Base-by-base conservation (phyloP, 2,113 vertebrate genomes). In the Saccopteryx leptura region DNA sequence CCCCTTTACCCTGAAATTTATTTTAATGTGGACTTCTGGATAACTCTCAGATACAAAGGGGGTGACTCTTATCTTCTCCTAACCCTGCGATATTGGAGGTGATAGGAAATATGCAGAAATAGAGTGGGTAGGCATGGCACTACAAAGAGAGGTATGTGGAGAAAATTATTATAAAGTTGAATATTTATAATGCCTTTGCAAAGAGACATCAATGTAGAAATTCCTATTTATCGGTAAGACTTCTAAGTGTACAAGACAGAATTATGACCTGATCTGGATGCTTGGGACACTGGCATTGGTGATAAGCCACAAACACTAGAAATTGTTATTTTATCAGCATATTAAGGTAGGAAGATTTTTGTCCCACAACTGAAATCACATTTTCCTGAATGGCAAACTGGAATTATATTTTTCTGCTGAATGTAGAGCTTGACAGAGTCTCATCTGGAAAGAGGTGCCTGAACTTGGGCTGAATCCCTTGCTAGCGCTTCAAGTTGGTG, bases 241-340 rank as follows among this genome's bases (percentile, higher is more conserved):
- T 6, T 5, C 1, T 2, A 2, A 9, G 12, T 9, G 6, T 2
- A 2, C 4, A 9, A 0, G 10, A 6, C 46, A 60, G 46, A n/a
- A 24, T 33, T 6, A 4, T 12, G 52, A 14, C 0, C 0, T 4
- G 17, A 5, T 9, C 31, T 65, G 26, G 21, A 9, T 28, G 4
- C 39, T 46, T 1, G 11, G 31, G 26, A 21, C 18, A 23, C n/a
- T 48, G 39, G 54, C 17, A 11, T 21, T 61, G 50, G 11, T 68
- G 65, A 68, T 13, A 39, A 68, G 28, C 33, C 14, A 31, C 19
- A 13, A 39, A 26, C 68, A 26, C n/a, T 52, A 28, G 60, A 65
- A 26, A 21, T 71, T 1, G 2, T 5, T 15, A 14, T 88, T 93
- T 82, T 52, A 14, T 19, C 26, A 88, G 33, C 24, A 60, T 9